These are phyloP conservation scores for Ondatra zibethicus DNA, from an alignment of 2,113 vertebrate species.

Conservation along the genomic window DNA sequence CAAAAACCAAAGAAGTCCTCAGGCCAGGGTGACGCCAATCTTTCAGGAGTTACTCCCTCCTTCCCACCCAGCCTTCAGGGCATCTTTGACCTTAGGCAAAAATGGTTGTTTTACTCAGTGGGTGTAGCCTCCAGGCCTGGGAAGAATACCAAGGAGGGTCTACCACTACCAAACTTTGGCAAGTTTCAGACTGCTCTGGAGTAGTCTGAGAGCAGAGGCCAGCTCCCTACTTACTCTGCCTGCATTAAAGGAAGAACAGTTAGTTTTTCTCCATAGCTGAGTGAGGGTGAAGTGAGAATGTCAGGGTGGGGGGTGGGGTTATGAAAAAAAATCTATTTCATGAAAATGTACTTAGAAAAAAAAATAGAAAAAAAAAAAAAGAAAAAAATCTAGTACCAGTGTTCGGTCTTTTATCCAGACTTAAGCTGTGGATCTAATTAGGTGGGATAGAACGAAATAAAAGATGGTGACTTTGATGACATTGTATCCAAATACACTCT, in stretches of 20 bases:
- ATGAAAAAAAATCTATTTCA: neutral
- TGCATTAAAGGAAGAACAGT: neutral
- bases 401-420: neutral
- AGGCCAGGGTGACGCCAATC: neutral
- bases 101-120: neutral
- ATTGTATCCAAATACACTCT: neutral
- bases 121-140: neutral
- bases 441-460: neutral
- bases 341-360: too few relatives aligned
- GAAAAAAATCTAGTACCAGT: neutral
- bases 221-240: neutral
- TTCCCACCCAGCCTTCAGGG: neutral
- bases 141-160: neutral
- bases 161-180: neutral
- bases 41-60: neutral
- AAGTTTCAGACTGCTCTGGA: neutral
- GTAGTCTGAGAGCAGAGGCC: neutral
- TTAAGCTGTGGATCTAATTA: neutral
- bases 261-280: neutral
- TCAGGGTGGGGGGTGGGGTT: rapidly evolving
- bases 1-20: neutral
- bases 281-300: neutral
- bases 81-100: neutral
- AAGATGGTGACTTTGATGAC: neutral
- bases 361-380: too few relatives aligned